A percentile compares a stretch with the other conserved stretches of the same genome.
phyloP scores from a whole-genome alignment of 2,888 invertebrate genomes.

The Metopia argyrocephala region DNA sequence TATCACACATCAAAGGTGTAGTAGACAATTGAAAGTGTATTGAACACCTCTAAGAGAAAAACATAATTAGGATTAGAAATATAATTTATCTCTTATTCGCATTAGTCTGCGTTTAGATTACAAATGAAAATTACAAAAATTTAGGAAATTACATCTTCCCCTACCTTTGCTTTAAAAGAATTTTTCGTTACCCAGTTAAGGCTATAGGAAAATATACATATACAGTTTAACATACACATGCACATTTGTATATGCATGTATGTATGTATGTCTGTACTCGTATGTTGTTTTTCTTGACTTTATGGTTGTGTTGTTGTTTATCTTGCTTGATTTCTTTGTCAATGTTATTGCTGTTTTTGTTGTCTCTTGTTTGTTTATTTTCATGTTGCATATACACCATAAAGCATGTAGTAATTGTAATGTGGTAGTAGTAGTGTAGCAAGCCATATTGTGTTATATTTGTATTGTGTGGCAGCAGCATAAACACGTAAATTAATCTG shows the following conservation, averaged over 20 bases:
- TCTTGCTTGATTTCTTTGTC: conserved; percentile 57
- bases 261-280: not conserved
- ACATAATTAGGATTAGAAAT: too few relatives aligned
- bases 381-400: not conserved
- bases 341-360: conserved; percentile 49
- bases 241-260: not conserved
- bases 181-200: conserved; percentile 17
- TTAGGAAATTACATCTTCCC: not conserved
- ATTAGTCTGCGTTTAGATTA: too few relatives aligned
- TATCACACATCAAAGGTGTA: too few relatives aligned
- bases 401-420: not conserved
- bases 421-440: not conserved
- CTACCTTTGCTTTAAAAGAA: not conserved
- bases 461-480: conserved; percentile 69
- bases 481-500: conserved; percentile 78
- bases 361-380: not conserved
- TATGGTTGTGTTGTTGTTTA: conserved; percentile 30
- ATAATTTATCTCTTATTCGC: too few relatives aligned
- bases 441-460: not conserved
- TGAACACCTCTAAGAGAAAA: too few relatives aligned
- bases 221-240: not conserved
- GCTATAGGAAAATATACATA: not conserved
- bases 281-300: not conserved
- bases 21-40: too few relatives aligned
- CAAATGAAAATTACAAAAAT: too few relatives aligned